Evolutionary conservation across 1,140 invertebrate species (phyloP), one percentile per base, ranked within the genome.

Genomic region (Samia ricini): DNA sequence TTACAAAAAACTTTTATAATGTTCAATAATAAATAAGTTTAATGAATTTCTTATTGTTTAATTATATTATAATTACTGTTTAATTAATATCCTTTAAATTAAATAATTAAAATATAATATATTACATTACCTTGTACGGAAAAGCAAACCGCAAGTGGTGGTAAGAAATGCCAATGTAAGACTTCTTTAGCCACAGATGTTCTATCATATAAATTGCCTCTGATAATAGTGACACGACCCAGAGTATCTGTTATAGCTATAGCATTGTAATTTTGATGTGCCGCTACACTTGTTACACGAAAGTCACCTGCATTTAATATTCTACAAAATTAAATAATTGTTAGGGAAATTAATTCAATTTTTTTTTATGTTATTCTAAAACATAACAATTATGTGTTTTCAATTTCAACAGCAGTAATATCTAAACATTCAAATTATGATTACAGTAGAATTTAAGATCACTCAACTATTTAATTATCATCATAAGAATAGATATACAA

Each of bases 161-260:
- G 90, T 29, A 91, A 69, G 60, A 76, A 83, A 75, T 91, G 90
- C 90, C 90, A 91, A 68, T 91, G 90, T n/a, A 88, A 48, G 4
- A 84, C 76, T 71, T 91, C 90, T 54, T 75, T 81, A 24, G 78
- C 74, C 15, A 81, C 36, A 51, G 64, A 68, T 24, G 55, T 79
- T 10, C 70, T 61, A 26, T 83, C 71, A 67, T 71, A 85, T 8
- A 89, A 74, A 58, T 86, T 77, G 8, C 85, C 79, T 72, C 79
- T 79, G 20, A 87, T 68, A 1, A 88, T 29, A 10, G 74, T 81
- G 4, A 79, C 72, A 51, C 88, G 71, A 0, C 90, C 90, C 22
- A 91, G 61, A 15, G 86, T 74, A 60, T 91, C 90, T 15, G 79
- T 80, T 19, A 83, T 74, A 2, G 76, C 85, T 10, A 89, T 54